Percentiles rank a stretch among this genome's conserved stretches.
phyloP scores from a whole-genome alignment of 2,113 vertebrate species.

The Clarias macrocephalus region DNA sequence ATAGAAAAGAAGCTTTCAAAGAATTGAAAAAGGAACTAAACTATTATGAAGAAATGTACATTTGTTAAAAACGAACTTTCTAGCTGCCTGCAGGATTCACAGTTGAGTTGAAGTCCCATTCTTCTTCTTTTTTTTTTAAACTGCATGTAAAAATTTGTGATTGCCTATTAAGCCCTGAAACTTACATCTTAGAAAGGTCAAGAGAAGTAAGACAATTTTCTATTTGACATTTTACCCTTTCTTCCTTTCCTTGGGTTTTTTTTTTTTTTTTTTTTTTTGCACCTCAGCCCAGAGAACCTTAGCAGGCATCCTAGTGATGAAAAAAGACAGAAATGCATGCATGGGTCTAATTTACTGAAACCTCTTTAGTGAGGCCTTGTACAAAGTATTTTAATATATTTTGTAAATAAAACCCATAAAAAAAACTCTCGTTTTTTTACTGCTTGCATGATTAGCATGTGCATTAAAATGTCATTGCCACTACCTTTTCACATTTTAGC shows the following conservation, averaged over 20 bases:
- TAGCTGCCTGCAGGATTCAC: conserved; percentile 84
- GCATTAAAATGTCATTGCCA: background rate
- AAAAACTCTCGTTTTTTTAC: background rate
- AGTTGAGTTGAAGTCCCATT: conserved; percentile 73
- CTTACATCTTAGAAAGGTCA: conserved; percentile 80
- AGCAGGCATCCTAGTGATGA: conserved; percentile 85
- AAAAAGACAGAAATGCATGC: conserved; percentile 95
- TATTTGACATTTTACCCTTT: conserved; percentile 61
- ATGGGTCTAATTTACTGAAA: conserved; percentile 83
- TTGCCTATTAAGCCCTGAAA: conserved; percentile 85
- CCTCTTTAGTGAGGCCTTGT: conserved; percentile 92
- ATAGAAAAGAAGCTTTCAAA: conserved; percentile 62
- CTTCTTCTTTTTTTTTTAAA: conserved; percentile 78
- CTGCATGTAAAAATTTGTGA: conserved; percentile 90
- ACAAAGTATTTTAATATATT: conserved; percentile 99
- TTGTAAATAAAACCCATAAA: conserved; percentile 98
- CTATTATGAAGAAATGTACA: conserved; percentile 81
- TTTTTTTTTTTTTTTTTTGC: conserved; percentile 67
- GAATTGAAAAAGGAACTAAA: conserved; percentile 51
- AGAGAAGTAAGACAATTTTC: conserved; percentile 76
- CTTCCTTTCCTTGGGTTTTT: conserved; percentile 49
- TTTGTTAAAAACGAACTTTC: conserved; percentile 79
- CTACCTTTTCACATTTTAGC: background rate
- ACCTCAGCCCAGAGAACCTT: conserved; percentile 84
- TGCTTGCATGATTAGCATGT: conserved; percentile 12